Percentiles rank a stretch among this genome's conserved stretches.
These are phyloP conservation scores for Trichomalopsis sarcophagae DNA, from an alignment of 1,140 invertebrate species.

Conservation along the genomic window DNA sequence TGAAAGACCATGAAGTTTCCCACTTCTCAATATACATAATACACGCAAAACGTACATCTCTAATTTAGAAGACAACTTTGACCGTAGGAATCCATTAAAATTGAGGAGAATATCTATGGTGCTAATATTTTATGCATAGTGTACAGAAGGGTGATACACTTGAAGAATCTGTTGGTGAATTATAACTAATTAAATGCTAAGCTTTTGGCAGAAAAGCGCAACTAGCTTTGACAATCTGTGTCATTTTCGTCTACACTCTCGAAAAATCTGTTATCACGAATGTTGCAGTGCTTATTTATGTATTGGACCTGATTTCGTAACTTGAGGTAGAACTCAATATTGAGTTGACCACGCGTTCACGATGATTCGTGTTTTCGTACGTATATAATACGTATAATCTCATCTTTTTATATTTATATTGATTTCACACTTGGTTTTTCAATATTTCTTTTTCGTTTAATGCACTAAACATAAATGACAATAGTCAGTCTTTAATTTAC, in stretches of 20 bases:
- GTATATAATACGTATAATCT: constrained; percentile 38
- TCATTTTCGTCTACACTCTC: background rate
- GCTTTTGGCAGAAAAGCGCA: background rate
- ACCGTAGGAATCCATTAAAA: constrained; percentile 15
- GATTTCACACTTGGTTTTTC: constrained; percentile 4
- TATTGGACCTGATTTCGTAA: constrained; percentile 31
- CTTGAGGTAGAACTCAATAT: constrained; percentile 36
- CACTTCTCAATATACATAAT: background rate
- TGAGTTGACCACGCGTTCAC: constrained; percentile 17
- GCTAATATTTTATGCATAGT: background rate
- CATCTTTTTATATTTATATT: constrained; percentile 3
- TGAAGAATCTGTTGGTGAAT: constrained; percentile 6
- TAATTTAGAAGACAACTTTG: background rate
- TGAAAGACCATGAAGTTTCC: constrained; percentile 33
- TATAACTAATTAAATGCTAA: constrained; percentile 35
- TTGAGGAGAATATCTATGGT: constrained; percentile 9
- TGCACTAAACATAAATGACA: constrained; percentile 41
- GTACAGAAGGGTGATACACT: background rate
- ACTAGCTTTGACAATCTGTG: constrained; percentile 9
- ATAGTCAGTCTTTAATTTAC: constrained; percentile 47
- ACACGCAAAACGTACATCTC: background rate
- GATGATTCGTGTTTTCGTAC: constrained; percentile 15
- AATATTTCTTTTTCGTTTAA: constrained; percentile 34
- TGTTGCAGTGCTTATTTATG: background rate
- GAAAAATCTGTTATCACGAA: constrained; percentile 24